A percentile compares a stretch with the other conserved stretches of the same genome.
Conservation (phyloP, 2,797 vertebrate genomes). For the Pangasius macronema region DNA sequence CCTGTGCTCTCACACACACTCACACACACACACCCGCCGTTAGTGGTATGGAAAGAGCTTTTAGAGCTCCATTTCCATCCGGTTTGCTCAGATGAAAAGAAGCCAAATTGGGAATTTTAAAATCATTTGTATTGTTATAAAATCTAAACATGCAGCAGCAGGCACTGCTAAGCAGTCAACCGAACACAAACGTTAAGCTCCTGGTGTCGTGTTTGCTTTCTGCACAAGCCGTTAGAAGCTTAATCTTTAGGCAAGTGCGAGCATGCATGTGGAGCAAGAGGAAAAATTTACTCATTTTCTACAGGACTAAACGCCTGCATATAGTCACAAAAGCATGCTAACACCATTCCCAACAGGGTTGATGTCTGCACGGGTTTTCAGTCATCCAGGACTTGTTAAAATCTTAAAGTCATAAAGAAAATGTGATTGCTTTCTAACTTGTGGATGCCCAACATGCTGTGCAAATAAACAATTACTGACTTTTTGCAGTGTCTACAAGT, state of each 20-base stretch:
- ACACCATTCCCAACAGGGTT: background rate
- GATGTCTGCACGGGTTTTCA: background rate
- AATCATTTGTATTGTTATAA: background rate
- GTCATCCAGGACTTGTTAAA: background rate
- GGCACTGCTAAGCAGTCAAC: background rate
- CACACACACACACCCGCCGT: background rate
- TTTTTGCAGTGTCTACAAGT: background rate
- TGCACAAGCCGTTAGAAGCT: background rate
- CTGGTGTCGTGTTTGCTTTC: background rate
- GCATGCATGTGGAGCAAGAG: constrained; percentile 25
- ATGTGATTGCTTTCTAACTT: background rate
- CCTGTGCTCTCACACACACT: background rate
- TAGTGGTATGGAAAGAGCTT: background rate
- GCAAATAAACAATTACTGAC: background rate
- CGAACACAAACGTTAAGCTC: background rate
- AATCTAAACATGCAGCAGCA: background rate
- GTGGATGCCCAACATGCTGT: background rate
- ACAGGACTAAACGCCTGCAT: constrained; percentile 23
- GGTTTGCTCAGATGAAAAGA: background rate
- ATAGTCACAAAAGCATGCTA: constrained; percentile 14
- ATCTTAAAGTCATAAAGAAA: background rate
- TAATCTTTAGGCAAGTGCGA: constrained; percentile 28
- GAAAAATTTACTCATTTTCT: constrained; percentile 39
- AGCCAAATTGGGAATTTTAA: background rate
- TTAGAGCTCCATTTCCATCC: background rate